Evolutionary conservation across 2,113 vertebrate species (phyloP).

Genomic region (Haemorhous mexicanus): DNA sequence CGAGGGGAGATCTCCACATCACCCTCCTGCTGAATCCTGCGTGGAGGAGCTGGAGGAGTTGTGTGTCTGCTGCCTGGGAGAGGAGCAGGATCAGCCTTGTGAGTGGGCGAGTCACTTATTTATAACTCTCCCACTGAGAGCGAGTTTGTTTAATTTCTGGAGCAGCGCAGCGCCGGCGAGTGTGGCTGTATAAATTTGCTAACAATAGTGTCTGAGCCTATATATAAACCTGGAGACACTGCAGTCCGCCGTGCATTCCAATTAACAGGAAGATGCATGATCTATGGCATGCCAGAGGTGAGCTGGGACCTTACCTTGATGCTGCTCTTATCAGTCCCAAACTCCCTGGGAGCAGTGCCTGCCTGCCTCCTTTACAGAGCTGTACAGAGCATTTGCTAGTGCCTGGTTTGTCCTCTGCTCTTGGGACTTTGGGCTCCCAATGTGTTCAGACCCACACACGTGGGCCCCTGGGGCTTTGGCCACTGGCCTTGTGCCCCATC

Average conservation of each 20-base stretch:
- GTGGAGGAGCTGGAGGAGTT: background rate
- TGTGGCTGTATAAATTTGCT: background rate
- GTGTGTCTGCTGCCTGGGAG: background rate
- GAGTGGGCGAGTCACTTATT: constrained; percentile 30
- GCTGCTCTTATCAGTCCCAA: background rate
- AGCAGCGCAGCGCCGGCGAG: background rate
- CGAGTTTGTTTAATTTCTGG: constrained; percentile 39
- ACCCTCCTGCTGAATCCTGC: background rate
- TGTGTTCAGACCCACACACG: accelerated
- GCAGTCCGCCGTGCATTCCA: background rate
- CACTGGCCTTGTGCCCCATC: accelerated
- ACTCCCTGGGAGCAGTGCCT: background rate
- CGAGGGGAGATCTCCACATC: accelerated
- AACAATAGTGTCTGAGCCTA: constrained; percentile 7
- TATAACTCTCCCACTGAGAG: constrained; percentile 24
- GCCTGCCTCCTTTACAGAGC: background rate
- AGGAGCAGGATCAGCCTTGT: background rate
- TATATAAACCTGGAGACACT: background rate
- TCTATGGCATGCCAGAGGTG: background rate
- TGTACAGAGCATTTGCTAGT: accelerated
- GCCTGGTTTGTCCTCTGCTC: background rate
- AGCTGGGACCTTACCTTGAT: background rate
- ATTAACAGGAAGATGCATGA: background rate
- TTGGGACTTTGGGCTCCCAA: accelerated
- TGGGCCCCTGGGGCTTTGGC: background rate